Conservation (phyloP, 2,113 vertebrate genomes). For the Struthidea cinerea region DNA sequence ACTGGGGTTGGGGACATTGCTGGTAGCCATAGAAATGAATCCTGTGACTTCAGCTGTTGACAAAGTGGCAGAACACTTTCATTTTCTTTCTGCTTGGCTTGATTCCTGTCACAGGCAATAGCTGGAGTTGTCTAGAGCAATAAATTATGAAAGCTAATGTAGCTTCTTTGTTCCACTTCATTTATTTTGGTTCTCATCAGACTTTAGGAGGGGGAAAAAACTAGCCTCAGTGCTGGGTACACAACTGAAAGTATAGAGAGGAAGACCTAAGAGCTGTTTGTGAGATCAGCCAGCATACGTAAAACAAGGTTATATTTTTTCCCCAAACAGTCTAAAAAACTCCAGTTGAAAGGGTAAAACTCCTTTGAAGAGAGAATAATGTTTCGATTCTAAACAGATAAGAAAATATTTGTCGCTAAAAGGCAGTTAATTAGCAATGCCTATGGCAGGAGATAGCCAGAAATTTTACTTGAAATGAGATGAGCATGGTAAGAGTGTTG, state of each 20-base stretch:
- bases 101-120: not conserved
- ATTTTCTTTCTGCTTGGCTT: constrained; percentile 36
- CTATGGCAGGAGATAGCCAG: not conserved
- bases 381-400: not conserved
- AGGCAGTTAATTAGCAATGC: not conserved
- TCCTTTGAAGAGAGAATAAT: not conserved
- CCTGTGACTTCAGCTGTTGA: not conserved
- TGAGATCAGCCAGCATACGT: not conserved
- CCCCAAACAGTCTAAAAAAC: not conserved
- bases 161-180: constrained; percentile 14
- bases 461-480: not conserved
- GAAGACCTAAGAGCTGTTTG: not conserved
- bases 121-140: not conserved
- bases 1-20: rapidly evolving
- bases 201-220: not conserved
- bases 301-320: not conserved
- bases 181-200: not conserved
- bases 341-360: not conserved
- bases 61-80: not conserved
- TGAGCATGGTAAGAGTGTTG: not conserved
- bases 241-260: not conserved
- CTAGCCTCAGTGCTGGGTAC: not conserved
- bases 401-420: not conserved
- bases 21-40: not conserved
- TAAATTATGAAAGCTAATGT: constrained; percentile 25